Base-by-base conservation (phyloP, 37 sponge, comb jelly and placozoan genomes). In the Sycon ciliatum region DNA sequence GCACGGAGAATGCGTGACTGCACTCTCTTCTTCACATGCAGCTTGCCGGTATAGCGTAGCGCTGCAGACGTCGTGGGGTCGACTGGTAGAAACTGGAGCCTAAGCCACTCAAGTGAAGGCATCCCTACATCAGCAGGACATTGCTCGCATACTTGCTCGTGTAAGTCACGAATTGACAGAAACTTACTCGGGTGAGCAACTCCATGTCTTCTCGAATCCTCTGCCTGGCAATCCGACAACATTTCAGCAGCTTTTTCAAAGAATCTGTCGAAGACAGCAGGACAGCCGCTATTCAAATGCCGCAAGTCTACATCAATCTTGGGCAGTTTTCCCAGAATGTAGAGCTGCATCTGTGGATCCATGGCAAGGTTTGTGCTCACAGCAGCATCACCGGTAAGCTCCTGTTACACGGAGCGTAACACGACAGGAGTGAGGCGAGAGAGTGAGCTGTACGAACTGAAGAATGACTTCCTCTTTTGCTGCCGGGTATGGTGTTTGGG, bases 381-480 rank as follows among this genome's bases (percentile, higher is more conserved):
- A 35, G 32, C 32, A 35, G 67, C 67, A 66, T 66, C 38, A 34
- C 67, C 67, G 18, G 67, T 66, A 5, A 66, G 26, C 7, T 60
- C 63, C 6, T 9, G 7, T 9, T 66, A 66, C 67, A 32, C 13
- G 3, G 67, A 30, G 4, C 67, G 32, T 34, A 27, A 4, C 4
- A 34, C 30, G 6, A 35, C 67, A 31, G 67, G 67, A 6, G 67
- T 35, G 4, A 66, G 18, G 33, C 32, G 16, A 31, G 18, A n/a
- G 18, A 66, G 22, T 4, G 22, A 20, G 38, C 67, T 13, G 36
- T 66, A 66, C 32, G 35, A 5, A 20, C 18, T 30, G 38, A 7
- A 31, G 35, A 66, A 66, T 4, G 22, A 32, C 26, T 31, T 11
- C 18, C 67, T 11, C 32, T 35, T 27, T n/a, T 66, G 67, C 26